Percentiles rank a stretch among this genome's conserved stretches.
phyloP scores from a whole-genome alignment of 2,888 invertebrate species.

The Euspilapteryx auroguttella region DNA sequence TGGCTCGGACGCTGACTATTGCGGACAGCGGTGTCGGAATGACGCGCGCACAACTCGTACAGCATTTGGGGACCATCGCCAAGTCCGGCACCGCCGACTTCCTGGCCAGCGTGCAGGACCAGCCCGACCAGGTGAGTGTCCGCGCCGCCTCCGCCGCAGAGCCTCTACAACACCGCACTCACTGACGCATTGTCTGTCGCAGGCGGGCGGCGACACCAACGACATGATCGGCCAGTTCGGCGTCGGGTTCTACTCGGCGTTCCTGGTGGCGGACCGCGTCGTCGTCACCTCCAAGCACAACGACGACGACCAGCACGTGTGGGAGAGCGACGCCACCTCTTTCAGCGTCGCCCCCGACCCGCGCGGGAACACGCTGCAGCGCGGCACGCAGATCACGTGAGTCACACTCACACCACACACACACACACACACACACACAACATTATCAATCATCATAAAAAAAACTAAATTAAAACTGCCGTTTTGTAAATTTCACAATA shows the following conservation, averaged over 20 bases:
- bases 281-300: slow-evolving; percentile 95
- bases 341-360: slow-evolving; percentile 94
- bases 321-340: slow-evolving; percentile 94
- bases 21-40: slow-evolving; percentile 98
- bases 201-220: too few species aligned
- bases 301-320: slow-evolving; percentile 91
- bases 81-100: slow-evolving; percentile 98
- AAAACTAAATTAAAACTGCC: too few species aligned
- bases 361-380: slow-evolving; percentile 84
- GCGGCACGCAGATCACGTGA: slow-evolving; percentile 85
- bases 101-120: slow-evolving; percentile 86
- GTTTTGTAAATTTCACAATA: too few species aligned
- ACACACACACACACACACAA: too few species aligned
- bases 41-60: slow-evolving; percentile 91
- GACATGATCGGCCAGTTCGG: slow-evolving; percentile 99
- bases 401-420: too few species aligned
- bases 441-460: too few species aligned
- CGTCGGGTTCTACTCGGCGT: slow-evolving; percentile 98
- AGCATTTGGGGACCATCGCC: slow-evolving; percentile 97
- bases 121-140: slow-evolving; percentile 23
- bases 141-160: too few species aligned
- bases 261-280: slow-evolving; percentile 95
- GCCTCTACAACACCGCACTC: too few species aligned
- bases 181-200: too few species aligned
- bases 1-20: slow-evolving; percentile 87